Evolutionary conservation across 2,888 invertebrate genomes (phyloP).

Genomic region (Acronicta leporina): DNA sequence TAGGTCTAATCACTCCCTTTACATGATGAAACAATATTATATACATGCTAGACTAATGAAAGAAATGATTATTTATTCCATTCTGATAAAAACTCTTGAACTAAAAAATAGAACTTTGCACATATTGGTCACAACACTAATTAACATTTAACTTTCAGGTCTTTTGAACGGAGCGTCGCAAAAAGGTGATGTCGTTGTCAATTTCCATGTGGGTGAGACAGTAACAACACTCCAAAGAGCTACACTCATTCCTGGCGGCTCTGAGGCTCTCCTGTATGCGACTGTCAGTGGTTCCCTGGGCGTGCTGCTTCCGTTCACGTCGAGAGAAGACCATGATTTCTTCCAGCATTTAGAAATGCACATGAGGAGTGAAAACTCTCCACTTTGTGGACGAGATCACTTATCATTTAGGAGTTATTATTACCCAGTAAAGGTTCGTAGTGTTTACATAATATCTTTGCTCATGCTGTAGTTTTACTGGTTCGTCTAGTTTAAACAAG

Average conservation of each 20-base stretch:
- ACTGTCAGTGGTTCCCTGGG: slow-evolving; percentile 98
- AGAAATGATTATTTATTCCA: slow-evolving; percentile 77
- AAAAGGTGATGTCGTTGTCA: slow-evolving; percentile 97
- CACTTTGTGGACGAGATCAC: slow-evolving; percentile 99
- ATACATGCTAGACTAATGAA: slow-evolving; percentile 90
- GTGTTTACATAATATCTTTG: neutral
- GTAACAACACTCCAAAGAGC: slow-evolving; percentile 98
- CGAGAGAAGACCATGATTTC: slow-evolving; percentile 99
- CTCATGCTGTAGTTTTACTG: neutral
- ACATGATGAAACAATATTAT: slow-evolving; percentile 81
- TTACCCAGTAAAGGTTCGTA: slow-evolving; percentile 96
- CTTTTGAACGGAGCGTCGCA: slow-evolving; percentile 98
- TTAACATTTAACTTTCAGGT: slow-evolving; percentile 84
- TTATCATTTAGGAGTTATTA: slow-evolving; percentile 99
- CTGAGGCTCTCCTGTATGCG: slow-evolving; percentile 98
- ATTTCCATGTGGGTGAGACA: slow-evolving; percentile 98
- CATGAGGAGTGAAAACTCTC: slow-evolving; percentile 98
- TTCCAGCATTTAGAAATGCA: slow-evolving; percentile 99
- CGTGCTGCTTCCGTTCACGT: slow-evolving; percentile 97
- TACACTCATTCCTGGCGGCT: slow-evolving; percentile 98
- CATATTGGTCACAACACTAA: slow-evolving; percentile 3
- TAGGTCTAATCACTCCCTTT: slow-evolving; percentile 7
- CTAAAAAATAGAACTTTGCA: neutral
- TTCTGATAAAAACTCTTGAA: slow-evolving; percentile 61
- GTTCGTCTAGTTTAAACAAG: slow-evolving; percentile 4